Conservation (phyloP, 2,797 vertebrate genomes). For the Sardinella longiceps region DNA sequence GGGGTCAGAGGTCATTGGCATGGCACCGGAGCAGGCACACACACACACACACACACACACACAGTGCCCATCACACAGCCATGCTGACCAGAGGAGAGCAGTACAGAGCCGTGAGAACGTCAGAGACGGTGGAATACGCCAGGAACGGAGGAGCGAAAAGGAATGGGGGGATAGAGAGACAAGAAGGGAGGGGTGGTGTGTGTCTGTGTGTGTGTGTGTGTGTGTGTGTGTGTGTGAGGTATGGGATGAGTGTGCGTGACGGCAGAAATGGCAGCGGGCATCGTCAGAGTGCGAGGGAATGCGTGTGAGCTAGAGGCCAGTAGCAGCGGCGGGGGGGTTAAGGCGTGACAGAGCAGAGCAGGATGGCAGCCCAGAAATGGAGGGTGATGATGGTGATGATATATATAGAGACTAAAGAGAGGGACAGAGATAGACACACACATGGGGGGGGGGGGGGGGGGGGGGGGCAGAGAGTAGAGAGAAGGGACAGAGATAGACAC, state of each 20-base stretch:
- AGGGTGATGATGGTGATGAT: neutral
- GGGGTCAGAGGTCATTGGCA: neutral
- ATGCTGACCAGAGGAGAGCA: neutral
- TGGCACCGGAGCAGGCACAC: neutral
- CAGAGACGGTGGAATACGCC: neutral
- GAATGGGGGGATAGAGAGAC: too few relatives aligned
- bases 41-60: too few relatives aligned
- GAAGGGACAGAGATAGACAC: too few relatives aligned
- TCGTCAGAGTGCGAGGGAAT: neutral
- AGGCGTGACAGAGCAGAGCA: neutral
- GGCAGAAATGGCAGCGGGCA: neutral
- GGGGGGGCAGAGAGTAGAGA: too few relatives aligned
- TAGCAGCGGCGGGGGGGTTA: neutral
- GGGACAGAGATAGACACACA: too few relatives aligned
- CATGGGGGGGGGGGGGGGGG: too few relatives aligned
- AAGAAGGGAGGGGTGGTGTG: neutral
- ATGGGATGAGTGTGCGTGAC: neutral
- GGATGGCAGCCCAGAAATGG: neutral
- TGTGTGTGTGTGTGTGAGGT: neutral
- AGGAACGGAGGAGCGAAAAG: neutral
- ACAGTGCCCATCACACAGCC: neutral
- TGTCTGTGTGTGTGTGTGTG: neutral
- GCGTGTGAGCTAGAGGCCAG: neutral
- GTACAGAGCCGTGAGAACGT: neutral
- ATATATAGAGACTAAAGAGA: conserved; percentile 8